A percentile compares a stretch with the other conserved stretches of the same genome.
phyloP scores from a whole-genome alignment of 2,113 vertebrate genomes.

The Ptychochromis oligacanthus region DNA sequence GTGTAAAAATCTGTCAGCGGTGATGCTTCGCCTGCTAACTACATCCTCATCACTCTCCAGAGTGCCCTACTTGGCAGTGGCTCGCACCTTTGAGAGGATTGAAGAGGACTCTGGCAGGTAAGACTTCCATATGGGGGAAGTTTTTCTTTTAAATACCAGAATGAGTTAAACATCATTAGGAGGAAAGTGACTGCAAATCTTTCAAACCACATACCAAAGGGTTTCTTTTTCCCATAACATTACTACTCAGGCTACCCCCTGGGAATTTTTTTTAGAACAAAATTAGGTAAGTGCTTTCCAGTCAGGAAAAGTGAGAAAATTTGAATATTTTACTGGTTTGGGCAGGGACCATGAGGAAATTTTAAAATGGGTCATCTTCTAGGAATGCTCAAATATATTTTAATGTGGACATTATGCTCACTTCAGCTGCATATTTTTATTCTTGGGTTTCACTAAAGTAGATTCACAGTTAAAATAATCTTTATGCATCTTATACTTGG shows the following conservation, averaged over 20 bases:
- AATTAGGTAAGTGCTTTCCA: constrained; percentile 29
- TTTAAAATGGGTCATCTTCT: constrained; percentile 17
- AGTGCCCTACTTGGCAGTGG: constrained; percentile 90
- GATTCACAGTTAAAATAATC: neutral
- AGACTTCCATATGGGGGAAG: constrained; percentile 42
- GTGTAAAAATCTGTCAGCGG: constrained; percentile 23
- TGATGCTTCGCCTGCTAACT: constrained; percentile 38
- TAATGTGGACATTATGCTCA: neutral
- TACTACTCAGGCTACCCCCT: constrained; percentile 16
- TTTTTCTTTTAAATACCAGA: neutral
- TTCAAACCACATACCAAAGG: constrained; percentile 1
- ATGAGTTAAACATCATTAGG: constrained; percentile 19
- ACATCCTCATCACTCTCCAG: constrained; percentile 69
- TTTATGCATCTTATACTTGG: neutral
- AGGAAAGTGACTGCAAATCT: neutral
- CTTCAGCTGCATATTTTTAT: neutral
- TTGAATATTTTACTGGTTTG: constrained; percentile 15
- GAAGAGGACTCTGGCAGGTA: constrained; percentile 91
- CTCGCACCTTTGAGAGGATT: constrained; percentile 90
- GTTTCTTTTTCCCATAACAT: constrained; percentile 3
- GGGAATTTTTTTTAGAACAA: constrained; percentile 26
- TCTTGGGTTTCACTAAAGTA: neutral
- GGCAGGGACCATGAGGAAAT: constrained; percentile 5
- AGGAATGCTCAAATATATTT: constrained; percentile 3
- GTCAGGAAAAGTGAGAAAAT: constrained; percentile 7